phyloP scores from a whole-genome alignment of 2,888 invertebrate genomes.

The Andrena trimmerana region DNA sequence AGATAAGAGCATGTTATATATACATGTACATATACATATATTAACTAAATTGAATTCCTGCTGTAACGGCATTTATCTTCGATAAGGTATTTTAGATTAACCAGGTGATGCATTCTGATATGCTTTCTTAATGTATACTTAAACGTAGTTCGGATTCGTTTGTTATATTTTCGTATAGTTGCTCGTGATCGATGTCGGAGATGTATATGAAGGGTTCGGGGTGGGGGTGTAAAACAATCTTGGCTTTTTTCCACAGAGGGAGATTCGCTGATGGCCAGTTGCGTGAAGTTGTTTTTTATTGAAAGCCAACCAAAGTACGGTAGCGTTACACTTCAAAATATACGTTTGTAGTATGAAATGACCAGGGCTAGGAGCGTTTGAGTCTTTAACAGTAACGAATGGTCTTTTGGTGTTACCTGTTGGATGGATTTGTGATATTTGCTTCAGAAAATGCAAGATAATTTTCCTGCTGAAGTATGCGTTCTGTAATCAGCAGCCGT shows the following conservation, averaged over 20 bases:
- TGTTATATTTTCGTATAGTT: constrained; percentile 5
- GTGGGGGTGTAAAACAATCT: constrained; percentile 32
- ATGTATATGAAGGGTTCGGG: not conserved
- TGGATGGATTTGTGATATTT: constrained; percentile 25
- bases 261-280: constrained; percentile 11
- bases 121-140: constrained; percentile 5
- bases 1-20: constrained; percentile 16
- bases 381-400: constrained; percentile 10
- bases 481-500: constrained; percentile 23
- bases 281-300: not conserved
- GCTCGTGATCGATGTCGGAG: not conserved
- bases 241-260: constrained; percentile 52
- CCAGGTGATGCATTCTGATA: constrained; percentile 21
- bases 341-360: constrained; percentile 16
- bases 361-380: constrained; percentile 20
- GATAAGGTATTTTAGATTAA: constrained; percentile 41
- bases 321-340: constrained; percentile 6
- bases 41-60: constrained; percentile 12
- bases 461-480: not conserved
- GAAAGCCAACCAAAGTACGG: constrained; percentile 26
- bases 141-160: constrained; percentile 25
- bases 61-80: constrained; percentile 18
- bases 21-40: not conserved
- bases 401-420: not conserved
- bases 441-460: constrained; percentile 37